Evolutionary conservation across 2,113 vertebrate genomes (phyloP).

Genomic region (Aleadryas rufinucha): DNA sequence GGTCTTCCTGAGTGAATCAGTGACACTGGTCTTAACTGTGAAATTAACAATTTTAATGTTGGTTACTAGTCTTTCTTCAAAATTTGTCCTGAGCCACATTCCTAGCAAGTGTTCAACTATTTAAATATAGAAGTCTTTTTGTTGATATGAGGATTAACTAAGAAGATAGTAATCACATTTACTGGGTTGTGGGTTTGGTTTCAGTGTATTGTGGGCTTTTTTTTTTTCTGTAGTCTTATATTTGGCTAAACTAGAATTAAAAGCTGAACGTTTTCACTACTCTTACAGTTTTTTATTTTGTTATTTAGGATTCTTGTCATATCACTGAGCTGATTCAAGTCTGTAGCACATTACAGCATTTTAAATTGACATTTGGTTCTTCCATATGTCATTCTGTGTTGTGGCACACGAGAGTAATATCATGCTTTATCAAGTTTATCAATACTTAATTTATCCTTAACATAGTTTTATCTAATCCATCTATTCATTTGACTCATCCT

Average conservation of each 20-base stretch:
- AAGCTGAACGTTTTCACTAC: background rate
- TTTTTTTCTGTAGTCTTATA: background rate
- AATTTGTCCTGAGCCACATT: background rate
- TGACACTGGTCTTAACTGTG: background rate
- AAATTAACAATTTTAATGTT: background rate
- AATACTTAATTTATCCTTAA: background rate
- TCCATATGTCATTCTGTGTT: background rate
- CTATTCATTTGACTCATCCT: background rate
- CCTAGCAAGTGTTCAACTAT: background rate
- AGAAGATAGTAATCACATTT: background rate
- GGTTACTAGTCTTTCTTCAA: background rate
- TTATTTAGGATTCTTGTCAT: background rate
- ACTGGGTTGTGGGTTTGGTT: background rate
- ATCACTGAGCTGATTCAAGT: background rate
- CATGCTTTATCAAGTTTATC: constrained; percentile 1
- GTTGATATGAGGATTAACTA: background rate
- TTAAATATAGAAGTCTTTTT: background rate
- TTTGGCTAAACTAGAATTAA: background rate
- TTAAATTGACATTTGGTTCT: background rate
- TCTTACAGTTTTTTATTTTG: background rate
- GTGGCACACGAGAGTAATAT: background rate
- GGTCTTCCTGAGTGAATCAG: background rate
- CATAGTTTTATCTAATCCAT: background rate
- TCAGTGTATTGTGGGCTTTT: rapidly evolving
- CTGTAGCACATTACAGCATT: background rate